Conservation (phyloP, 2,888 invertebrate species). For the Lasioglossum pauxillum region DNA sequence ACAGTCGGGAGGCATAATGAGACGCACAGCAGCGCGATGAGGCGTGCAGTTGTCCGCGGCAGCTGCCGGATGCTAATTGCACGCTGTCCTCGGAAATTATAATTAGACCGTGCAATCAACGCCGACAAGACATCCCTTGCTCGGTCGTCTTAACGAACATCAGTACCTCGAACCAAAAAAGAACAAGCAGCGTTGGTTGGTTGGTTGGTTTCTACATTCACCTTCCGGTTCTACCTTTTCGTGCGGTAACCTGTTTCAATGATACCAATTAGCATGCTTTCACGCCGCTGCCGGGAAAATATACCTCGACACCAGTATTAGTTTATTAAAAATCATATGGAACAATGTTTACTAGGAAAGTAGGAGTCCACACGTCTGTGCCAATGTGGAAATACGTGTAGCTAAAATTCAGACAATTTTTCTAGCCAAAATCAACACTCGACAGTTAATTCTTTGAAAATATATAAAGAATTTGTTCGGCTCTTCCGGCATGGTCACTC, state of each 20-base stretch:
- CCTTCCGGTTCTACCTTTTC: background rate
- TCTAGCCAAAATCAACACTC: no score
- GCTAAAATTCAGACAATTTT: background rate
- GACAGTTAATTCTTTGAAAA: no score
- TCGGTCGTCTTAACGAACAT: conserved; percentile 66
- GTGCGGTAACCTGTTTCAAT: background rate
- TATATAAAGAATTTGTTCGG: no score
- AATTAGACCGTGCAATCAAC: conserved; percentile 71
- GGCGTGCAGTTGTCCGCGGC: conserved; percentile 62
- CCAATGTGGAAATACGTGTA: background rate
- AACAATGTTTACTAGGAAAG: background rate
- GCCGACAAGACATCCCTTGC: conserved; percentile 53
- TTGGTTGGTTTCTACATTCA: conserved; percentile 3
- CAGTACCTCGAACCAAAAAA: conserved; percentile 16
- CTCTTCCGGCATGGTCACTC: no score
- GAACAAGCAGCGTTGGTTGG: conserved; percentile 1
- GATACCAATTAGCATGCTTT: background rate
- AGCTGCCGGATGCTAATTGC: conserved; percentile 73
- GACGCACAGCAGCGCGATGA: conserved; percentile 60
- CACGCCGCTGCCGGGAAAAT: background rate
- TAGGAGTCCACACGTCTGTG: no score
- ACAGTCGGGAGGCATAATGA: conserved; percentile 57
- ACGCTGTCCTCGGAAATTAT: conserved; percentile 63
- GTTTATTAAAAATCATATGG: background rate
- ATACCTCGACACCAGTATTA: background rate